Conservation (phyloP, 2,113 vertebrate species). For the Pelvicachromis taeniatus region DNA sequence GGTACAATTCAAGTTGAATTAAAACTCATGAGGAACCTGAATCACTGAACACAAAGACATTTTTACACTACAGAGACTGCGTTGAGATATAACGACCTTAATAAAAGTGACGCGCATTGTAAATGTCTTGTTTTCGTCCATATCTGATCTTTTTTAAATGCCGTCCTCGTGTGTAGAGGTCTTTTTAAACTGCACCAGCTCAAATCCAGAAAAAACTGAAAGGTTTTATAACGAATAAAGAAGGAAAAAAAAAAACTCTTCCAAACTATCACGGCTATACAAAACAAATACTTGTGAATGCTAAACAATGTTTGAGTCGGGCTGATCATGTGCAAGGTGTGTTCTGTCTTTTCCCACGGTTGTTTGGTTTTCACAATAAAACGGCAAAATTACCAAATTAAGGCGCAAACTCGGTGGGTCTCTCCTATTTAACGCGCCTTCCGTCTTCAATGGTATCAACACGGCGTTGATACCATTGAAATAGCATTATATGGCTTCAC, state of each 20-base stretch:
- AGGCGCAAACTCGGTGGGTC: not conserved
- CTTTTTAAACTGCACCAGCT: constrained; percentile 46
- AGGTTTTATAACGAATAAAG: not conserved
- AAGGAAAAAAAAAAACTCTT: not conserved
- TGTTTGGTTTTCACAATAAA: not conserved
- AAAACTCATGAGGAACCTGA: constrained; percentile 1
- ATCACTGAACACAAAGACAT: constrained; percentile 38
- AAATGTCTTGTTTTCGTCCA: not conserved
- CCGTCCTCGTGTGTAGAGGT: not conserved
- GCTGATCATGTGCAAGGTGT: not conserved
- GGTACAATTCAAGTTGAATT: not conserved
- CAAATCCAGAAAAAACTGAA: constrained; percentile 11
- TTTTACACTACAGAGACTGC: not conserved
- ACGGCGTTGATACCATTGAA: not conserved
- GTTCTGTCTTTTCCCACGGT: not conserved
- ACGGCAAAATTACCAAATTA: not conserved
- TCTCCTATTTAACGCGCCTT: not conserved
- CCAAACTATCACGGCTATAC: not conserved
- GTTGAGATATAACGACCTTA: not conserved
- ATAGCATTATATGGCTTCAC: not conserved
- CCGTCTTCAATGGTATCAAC: not conserved
- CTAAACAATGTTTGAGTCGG: not conserved
- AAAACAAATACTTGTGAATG: not conserved
- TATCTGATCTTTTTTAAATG: constrained; percentile 36
- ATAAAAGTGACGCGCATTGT: not conserved